A percentile compares a stretch with the other conserved stretches of the same genome.
These are phyloP conservation scores for Scaptomyza graminum DNA, from an alignment of 1,140 invertebrate genomes.

Conservation along the genomic window DNA sequence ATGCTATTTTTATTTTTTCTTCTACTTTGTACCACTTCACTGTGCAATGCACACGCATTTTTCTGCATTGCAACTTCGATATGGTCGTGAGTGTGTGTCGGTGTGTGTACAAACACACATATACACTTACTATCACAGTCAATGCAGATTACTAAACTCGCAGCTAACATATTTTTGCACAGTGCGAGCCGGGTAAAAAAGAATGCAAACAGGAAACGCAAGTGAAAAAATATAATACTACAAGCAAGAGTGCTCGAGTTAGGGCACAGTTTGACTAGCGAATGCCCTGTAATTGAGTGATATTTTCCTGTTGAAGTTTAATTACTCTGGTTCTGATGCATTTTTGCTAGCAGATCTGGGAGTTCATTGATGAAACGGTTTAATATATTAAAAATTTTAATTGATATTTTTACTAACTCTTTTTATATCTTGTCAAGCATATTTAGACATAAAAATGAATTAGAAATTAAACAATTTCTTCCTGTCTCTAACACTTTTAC, in stretches of 20 bases:
- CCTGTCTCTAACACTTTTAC: not conserved
- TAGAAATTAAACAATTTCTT: too few relatives aligned
- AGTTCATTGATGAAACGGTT: too few relatives aligned
- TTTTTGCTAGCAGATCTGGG: too few relatives aligned
- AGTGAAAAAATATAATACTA: conserved; percentile 37
- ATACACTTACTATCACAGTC: conserved; percentile 25
- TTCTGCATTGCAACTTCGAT: conserved; percentile 43
- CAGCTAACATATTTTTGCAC: conserved; percentile 71
- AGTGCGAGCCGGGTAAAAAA: conserved; percentile 20
- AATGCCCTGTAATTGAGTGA: conserved; percentile 1
- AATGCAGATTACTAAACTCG: conserved; percentile 76
- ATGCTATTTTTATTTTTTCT: not conserved
- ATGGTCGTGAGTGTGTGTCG: conserved; percentile 11
- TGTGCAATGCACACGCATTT: conserved; percentile 59
- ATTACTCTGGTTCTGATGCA: too few relatives aligned
- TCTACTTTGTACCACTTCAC: conserved; percentile 44
- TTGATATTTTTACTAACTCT: too few relatives aligned
- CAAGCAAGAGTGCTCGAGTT: not conserved
- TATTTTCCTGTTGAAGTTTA: too few relatives aligned
- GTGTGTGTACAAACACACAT: not conserved
- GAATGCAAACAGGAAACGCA: conserved; percentile 56
- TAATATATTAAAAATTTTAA: too few relatives aligned
- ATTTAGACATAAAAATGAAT: too few relatives aligned
- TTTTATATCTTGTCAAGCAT: not conserved
- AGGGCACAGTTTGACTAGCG: not conserved